These are phyloP conservation scores for Peromyscus nudipes DNA, from an alignment of 2,797 vertebrate species.

Conservation along the genomic window DNA sequence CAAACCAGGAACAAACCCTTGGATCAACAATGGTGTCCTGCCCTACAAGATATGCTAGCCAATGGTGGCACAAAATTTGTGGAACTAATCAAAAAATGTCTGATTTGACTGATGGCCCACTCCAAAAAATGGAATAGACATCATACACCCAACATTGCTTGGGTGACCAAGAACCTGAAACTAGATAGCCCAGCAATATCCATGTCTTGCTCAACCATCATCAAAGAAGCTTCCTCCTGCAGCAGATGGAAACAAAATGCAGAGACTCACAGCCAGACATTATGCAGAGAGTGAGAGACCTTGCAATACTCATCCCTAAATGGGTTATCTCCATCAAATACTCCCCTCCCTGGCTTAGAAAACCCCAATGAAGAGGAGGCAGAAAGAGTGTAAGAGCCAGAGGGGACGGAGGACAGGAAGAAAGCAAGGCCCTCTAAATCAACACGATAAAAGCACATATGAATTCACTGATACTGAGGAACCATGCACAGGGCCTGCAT, in stretches of 20 bases:
- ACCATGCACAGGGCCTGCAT: not conserved
- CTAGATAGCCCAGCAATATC: not conserved
- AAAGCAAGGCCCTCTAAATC: not conserved
- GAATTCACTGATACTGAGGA: not conserved
- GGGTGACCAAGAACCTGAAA: not conserved
- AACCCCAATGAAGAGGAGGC: not conserved
- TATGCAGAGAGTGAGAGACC: not conserved
- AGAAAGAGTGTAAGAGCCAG: not conserved
- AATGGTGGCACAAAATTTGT: not conserved
- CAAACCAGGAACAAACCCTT: not conserved
- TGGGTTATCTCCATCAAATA: not conserved
- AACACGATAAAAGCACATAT: not conserved
- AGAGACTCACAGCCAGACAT: not conserved
- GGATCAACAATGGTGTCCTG: not conserved
- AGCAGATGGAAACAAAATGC: not conserved
- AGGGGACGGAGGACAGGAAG: not conserved
- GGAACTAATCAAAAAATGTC: too few relatives aligned
- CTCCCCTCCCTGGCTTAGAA: accelerated
- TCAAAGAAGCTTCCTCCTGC: not conserved
- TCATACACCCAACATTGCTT: not conserved
- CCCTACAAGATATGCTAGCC: too few relatives aligned
- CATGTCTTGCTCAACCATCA: not conserved
- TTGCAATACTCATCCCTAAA: not conserved
- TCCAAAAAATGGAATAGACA: not conserved
- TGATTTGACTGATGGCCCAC: too few relatives aligned